Percentiles rank a stretch among this genome's conserved stretches.
These are phyloP conservation scores for Drosophila infuscata DNA, from an alignment of 2,888 invertebrate genomes.

Conservation along the genomic window DNA sequence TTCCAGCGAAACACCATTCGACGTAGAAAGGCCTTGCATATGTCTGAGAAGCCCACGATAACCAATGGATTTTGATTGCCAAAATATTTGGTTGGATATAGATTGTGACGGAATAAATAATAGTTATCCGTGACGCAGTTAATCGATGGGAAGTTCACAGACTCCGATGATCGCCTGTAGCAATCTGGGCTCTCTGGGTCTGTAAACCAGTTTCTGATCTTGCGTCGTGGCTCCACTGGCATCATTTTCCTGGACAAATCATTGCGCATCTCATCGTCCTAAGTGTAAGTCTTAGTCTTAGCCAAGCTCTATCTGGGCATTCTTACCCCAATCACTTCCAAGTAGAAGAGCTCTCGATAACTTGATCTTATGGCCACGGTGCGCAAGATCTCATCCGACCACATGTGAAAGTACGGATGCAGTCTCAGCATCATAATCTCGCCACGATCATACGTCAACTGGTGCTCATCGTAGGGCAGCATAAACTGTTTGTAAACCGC, in stretches of 20 bases:
- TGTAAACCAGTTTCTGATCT: slow-evolving; percentile 55
- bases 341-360: slow-evolving; percentile 69
- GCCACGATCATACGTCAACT: slow-evolving; percentile 52
- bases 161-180: neutral
- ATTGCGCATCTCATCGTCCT: slow-evolving; percentile 56
- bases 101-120: slow-evolving; percentile 62
- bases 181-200: neutral
- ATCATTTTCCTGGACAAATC: slow-evolving; percentile 75
- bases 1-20: slow-evolving; percentile 76
- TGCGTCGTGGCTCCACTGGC: slow-evolving; percentile 75
- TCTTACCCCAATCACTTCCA: slow-evolving; percentile 49
- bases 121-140: slow-evolving; percentile 55
- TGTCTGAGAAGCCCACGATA: slow-evolving; percentile 74
- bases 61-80: slow-evolving; percentile 63
- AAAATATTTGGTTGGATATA: slow-evolving; percentile 51
- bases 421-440: slow-evolving; percentile 73
- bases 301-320: neutral
- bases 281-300: neutral
- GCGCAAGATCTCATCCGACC: slow-evolving; percentile 71
- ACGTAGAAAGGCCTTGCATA: slow-evolving; percentile 73
- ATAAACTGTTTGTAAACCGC: slow-evolving; percentile 59
- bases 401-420: slow-evolving; percentile 78
- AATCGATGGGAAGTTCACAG: slow-evolving; percentile 8
- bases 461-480: slow-evolving; percentile 35
- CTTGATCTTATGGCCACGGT: slow-evolving; percentile 65